phyloP scores from a whole-genome alignment of 1,140 invertebrate species.

The Ruditapes philippinarum region DNA sequence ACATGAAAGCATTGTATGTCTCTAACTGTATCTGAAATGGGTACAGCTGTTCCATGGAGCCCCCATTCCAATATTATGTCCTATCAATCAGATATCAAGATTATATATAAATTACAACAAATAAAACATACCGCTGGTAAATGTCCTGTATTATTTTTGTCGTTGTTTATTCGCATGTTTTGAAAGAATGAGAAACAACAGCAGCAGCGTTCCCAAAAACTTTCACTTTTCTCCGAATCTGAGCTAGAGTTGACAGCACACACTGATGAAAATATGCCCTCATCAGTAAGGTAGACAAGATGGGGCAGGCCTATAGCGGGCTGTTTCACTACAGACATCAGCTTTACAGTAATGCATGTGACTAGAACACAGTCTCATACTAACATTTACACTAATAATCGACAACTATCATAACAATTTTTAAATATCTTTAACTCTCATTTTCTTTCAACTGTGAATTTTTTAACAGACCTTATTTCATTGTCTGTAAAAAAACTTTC shows the following conservation, averaged over 20 bases:
- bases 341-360: background rate
- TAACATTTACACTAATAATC: background rate
- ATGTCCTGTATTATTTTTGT: slow-evolving; percentile 14
- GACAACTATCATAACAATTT: background rate
- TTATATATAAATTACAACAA: background rate
- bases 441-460: background rate
- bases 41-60: background rate
- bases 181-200: slow-evolving; percentile 14
- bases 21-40: too few species aligned
- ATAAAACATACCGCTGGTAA: slow-evolving; percentile 24
- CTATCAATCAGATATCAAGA: background rate
- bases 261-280: slow-evolving; percentile 55
- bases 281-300: slow-evolving; percentile 47
- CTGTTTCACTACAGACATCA: slow-evolving; percentile 36
- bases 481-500: background rate
- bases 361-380: background rate
- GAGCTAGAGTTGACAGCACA: slow-evolving; percentile 20
- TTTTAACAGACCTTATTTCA: background rate
- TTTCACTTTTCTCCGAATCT: background rate
- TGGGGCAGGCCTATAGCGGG: slow-evolving; percentile 49
- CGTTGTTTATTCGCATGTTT: background rate
- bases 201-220: slow-evolving; percentile 24
- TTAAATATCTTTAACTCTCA: background rate
- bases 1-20: background rate
- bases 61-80: too few species aligned